Evolutionary conservation across 2,888 invertebrate genomes (phyloP), one percentile per base, ranked within the genome.

Genomic region (Adineta ricciae): DNA sequence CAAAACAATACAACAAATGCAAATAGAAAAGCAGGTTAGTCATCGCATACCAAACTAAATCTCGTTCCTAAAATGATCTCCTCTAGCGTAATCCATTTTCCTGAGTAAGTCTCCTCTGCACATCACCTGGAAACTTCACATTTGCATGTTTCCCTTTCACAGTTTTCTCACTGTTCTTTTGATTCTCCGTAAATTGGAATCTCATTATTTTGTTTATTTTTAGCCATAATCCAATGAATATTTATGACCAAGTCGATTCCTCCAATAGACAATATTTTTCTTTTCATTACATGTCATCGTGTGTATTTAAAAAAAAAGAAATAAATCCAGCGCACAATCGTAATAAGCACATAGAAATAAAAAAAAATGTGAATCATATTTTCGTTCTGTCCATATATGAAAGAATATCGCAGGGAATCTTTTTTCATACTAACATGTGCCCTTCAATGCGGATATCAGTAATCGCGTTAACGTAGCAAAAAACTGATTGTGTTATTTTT

Each of bases 1-100:
- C 24, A 41, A 41, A 78, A 41, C 41, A 24, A 78, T 78, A 0
- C 78, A 78, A 41, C 41, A 73, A 73, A 1, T 73, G 41, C 36
- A 73, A 73, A 73, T 73, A 24, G 73, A 73, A 73, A 73, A 73
- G 9, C 36, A 73, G 41, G 73, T 73, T 64, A 64, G 64, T 46
- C 11, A 46, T 32, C 2, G 11, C 11, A 64, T n/a, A 32, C 0
- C 16, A 11, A 64, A 11, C 27, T 32, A 21, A 24, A n/a, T 24
- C 16, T 32, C 0, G 27, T 64, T 14, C 16, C 11, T 27, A 64
- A 27, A 27, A 64, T 32, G 4, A 46, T 46, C 46, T 64, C 27
- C 27, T 64, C 9, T 64, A 64, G 64, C n/a, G 27, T 16, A 64
- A 46, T 46, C 46, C 32, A 64, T 64, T 64, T 64, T 64, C 7